phyloP scores from a whole-genome alignment of 2,113 vertebrate genomes.

The Nymphicus hollandicus region DNA sequence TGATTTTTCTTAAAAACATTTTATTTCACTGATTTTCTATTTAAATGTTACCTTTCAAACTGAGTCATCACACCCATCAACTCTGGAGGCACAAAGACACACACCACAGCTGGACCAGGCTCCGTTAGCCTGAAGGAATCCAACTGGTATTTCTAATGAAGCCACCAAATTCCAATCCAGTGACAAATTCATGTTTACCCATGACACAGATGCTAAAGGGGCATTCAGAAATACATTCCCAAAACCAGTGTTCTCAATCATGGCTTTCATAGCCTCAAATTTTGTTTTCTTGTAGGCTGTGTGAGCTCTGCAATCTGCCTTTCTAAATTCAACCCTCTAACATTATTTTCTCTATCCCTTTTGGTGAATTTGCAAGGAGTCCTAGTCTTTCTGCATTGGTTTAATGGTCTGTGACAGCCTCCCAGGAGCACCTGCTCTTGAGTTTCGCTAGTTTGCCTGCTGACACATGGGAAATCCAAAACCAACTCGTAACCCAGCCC shows the following conservation, averaged over 20 bases:
- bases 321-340: neutral
- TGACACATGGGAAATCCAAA: neutral
- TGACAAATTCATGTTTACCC: neutral
- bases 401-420: neutral
- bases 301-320: neutral
- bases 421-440: neutral
- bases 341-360: neutral
- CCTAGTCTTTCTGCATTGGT: neutral
- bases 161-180: slow-evolving; percentile 37
- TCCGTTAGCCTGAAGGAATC: neutral
- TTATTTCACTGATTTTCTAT: neutral
- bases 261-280: neutral
- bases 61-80: neutral
- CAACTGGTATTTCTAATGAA: neutral
- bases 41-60: neutral
- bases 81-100: neutral
- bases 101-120: neutral
- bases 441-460: neutral
- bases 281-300: neutral
- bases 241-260: neutral
- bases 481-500: rapidly evolving
- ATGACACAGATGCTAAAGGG: neutral
- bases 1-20: neutral
- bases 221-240: slow-evolving; percentile 7
- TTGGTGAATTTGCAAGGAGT: neutral